Percentiles rank a stretch among this genome's conserved stretches.
Conservation (phyloP, 2,113 vertebrate species). For the Cairina moschata region DNA sequence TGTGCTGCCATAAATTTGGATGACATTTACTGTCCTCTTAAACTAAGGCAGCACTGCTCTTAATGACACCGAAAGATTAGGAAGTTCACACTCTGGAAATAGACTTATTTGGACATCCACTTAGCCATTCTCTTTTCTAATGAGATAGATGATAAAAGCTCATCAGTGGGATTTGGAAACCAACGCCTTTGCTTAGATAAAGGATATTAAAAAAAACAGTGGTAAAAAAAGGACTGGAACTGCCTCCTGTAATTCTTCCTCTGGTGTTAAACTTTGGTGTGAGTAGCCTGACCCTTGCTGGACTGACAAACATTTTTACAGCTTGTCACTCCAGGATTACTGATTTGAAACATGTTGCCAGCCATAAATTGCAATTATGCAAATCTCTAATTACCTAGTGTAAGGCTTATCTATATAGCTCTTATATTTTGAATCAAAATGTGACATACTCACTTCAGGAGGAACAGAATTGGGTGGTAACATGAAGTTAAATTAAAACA, state of each 20-base stretch:
- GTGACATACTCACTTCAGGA: neutral
- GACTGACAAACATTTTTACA: neutral
- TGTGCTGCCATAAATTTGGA: conserved; percentile 62
- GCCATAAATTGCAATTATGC: neutral
- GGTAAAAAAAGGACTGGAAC: neutral
- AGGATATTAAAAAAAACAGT: neutral
- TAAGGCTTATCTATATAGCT: neutral
- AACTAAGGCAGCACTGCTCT: neutral
- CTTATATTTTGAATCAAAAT: neutral
- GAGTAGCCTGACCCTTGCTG: neutral
- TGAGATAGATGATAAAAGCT: conserved; percentile 22
- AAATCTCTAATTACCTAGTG: neutral
- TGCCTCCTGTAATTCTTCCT: neutral
- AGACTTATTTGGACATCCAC: conserved; percentile 54
- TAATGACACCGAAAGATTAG: conserved; percentile 17
- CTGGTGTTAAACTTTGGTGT: neutral
- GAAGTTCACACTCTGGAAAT: conserved; percentile 48
- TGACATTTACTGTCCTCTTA: conserved; percentile 57
- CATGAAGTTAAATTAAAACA: neutral
- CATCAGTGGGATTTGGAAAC: conserved; percentile 32
- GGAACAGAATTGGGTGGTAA: neutral
- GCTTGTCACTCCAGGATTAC: neutral
- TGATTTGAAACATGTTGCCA: neutral
- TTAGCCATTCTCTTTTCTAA: conserved; percentile 59
- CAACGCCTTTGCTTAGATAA: neutral